Base-by-base conservation (phyloP, 2,888 invertebrate species). In the Perdita meconis region DNA sequence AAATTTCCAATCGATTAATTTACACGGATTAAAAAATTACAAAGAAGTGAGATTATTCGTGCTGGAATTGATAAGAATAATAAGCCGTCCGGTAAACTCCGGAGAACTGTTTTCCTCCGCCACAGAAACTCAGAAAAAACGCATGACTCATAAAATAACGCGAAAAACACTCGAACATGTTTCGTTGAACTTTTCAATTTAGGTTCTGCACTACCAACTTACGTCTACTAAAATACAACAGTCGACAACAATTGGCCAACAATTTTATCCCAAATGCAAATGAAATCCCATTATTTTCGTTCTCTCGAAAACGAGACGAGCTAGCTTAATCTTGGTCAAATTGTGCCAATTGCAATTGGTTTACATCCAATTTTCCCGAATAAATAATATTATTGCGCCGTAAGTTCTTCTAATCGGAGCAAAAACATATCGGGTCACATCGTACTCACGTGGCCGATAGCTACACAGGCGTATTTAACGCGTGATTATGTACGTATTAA, bases 361-460 rank as follows among this genome's bases (percentile, higher is more conserved):
- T 68, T 55, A 38, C 57, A 40, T 73, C 70, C 72, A 79, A 75
- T 65, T 77, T 69, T 69, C 53, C 19, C 12, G 26, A 77, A 53
- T 22, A 67, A 81, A 64, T 60, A 67, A 53, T 50, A 40, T 68
- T 76, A 84, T 56, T 84, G 67, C 79, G 79, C 53, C 59, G 71
- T 47, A 81, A 66, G 30, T 78, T 19, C 10, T 57, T 67, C 63
- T 79, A 82, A 83, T 85, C 81, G 47, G 2, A 42, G 19, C 26
- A 64, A 13, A 64, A 13, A 71, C 60, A 74, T 60, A 60, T 79
- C 71, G 44, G 26, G 60, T 83, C 81, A 84, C 77, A 79, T 70
- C 69, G 69, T 72, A 63, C 74, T 85, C 83, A 84, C 83, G 80
- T 84, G 84, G 22, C 55, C 47, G 71, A 80, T 71, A 81, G 47